A percentile compares a stretch with the other conserved stretches of the same genome.
These are phyloP conservation scores for Exocentrus adspersus DNA, from an alignment of 2,888 invertebrate genomes.

Conservation along the genomic window DNA sequence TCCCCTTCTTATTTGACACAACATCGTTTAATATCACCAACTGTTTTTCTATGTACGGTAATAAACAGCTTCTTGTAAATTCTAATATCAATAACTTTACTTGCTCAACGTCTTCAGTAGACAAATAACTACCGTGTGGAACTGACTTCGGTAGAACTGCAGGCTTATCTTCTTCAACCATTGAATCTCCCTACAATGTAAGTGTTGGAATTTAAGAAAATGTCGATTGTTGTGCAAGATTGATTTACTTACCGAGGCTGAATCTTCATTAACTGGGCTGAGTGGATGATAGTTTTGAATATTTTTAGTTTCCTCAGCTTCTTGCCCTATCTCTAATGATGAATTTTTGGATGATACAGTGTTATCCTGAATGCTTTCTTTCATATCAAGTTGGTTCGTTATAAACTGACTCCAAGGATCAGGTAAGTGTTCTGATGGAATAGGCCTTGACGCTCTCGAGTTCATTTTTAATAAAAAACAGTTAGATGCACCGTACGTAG, in stretches of 20 bases:
- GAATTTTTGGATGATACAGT: constrained; percentile 47
- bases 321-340: constrained; percentile 66
- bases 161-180: constrained; percentile 46
- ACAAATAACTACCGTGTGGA: constrained; percentile 81
- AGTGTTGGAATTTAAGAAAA: too few species aligned
- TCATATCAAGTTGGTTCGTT: constrained; percentile 64
- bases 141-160: constrained; percentile 52
- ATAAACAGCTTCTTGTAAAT: constrained; percentile 84
- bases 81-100: constrained; percentile 87
- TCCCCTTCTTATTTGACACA: constrained; percentile 88
- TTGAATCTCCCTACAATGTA: constrained; percentile 47
- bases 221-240: too few species aligned
- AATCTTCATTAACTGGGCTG: constrained; percentile 73
- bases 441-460: constrained; percentile 73
- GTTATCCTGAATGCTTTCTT: constrained; percentile 51
- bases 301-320: constrained; percentile 60
- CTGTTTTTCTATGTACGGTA: constrained; percentile 93
- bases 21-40: constrained; percentile 82
- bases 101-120: constrained; percentile 84
- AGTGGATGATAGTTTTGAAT: constrained; percentile 73
- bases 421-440: constrained; percentile 68
- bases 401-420: constrained; percentile 90
- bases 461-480: constrained; percentile 93
- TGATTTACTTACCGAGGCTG: constrained; percentile 52
- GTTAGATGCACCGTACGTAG: constrained; percentile 84